Evolutionary conservation across 2,797 vertebrate species (phyloP).

Genomic region (Ctenosaura bakeri): DNA sequence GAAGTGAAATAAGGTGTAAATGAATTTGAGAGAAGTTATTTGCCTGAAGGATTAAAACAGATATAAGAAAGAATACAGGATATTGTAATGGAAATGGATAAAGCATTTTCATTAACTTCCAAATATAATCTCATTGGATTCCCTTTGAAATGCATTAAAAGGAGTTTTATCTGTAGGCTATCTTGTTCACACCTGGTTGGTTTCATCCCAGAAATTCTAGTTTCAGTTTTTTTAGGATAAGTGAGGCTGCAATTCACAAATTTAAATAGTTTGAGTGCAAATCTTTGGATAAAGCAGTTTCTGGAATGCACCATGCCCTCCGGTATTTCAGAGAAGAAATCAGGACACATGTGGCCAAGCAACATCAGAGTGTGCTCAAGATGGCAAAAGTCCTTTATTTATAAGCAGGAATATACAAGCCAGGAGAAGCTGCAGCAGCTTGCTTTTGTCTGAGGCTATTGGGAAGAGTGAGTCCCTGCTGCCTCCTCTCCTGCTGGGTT

Average conservation of each 20-base stretch:
- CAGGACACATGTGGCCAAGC: no score
- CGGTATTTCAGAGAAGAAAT: no score
- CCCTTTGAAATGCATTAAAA: constrained; percentile 31
- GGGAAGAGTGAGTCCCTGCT: no score
- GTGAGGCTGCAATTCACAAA: constrained; percentile 11
- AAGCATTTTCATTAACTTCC: constrained; percentile 40
- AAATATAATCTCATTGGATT: constrained; percentile 28
- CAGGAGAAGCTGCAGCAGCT: no score
- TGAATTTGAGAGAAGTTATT: constrained; percentile 22
- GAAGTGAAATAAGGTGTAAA: constrained; percentile 1
- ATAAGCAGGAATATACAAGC: no score
- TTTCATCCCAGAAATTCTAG: constrained; percentile 9
- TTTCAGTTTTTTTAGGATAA: constrained; percentile 19
- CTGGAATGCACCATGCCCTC: neutral
- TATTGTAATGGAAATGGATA: constrained; percentile 18
- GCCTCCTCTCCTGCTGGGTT: no score
- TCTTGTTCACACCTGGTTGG: constrained; percentile 27
- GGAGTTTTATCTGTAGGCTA: neutral
- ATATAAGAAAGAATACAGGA: constrained; percentile 21
- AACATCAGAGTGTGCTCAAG: no score
- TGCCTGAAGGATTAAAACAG: constrained; percentile 31
- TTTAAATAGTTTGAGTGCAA: constrained; percentile 17
- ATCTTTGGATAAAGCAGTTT: constrained; percentile 18
- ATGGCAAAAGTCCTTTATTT: no score
- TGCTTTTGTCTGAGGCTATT: no score